These are phyloP conservation scores for Pristionchus exspectatus DNA, from an alignment of 2,888 invertebrate species.

Conservation along the genomic window DNA sequence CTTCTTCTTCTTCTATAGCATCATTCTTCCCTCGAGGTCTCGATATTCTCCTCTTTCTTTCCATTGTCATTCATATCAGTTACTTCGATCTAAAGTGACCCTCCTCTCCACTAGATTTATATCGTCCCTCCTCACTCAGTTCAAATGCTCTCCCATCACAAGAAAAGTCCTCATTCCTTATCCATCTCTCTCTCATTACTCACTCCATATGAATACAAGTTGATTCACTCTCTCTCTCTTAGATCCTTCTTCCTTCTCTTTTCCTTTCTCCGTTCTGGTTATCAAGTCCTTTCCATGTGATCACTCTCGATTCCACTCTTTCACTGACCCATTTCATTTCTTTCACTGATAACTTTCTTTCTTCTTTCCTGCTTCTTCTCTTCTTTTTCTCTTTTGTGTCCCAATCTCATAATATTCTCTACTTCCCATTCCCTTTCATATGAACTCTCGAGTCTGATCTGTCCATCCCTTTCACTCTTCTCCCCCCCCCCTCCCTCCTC, in stretches of 20 bases:
- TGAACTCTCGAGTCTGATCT: slow-evolving; percentile 39
- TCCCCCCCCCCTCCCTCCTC: not conserved
- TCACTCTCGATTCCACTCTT: not conserved
- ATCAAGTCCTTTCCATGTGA: slow-evolving; percentile 24
- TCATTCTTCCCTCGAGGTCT: slow-evolving; percentile 1
- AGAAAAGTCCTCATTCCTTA: slow-evolving; percentile 3
- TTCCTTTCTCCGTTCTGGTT: not conserved
- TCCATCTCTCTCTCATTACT: not conserved
- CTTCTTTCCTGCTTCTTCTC: not conserved
- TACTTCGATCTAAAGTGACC: slow-evolving; percentile 43
- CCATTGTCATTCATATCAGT: slow-evolving; percentile 38
- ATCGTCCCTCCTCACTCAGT: not conserved
- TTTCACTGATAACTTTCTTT: slow-evolving; percentile 4
- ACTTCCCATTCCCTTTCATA: slow-evolving; percentile 16
- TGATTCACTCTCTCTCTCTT: not conserved
- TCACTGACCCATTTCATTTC: slow-evolving; percentile 38
- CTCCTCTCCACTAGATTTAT: slow-evolving; percentile 22
- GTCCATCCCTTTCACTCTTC: not conserved
- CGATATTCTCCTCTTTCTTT: not conserved
- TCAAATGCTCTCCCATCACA: not conserved
- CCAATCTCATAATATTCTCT: slow-evolving; percentile 13
- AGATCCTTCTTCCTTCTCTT: not conserved
- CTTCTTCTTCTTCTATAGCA: not conserved
- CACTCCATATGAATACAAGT: not conserved
- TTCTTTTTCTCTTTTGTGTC: slow-evolving; percentile 26